Evolutionary conservation across 2,888 invertebrate genomes (phyloP).

Genomic region (Plebejus anna): DNA sequence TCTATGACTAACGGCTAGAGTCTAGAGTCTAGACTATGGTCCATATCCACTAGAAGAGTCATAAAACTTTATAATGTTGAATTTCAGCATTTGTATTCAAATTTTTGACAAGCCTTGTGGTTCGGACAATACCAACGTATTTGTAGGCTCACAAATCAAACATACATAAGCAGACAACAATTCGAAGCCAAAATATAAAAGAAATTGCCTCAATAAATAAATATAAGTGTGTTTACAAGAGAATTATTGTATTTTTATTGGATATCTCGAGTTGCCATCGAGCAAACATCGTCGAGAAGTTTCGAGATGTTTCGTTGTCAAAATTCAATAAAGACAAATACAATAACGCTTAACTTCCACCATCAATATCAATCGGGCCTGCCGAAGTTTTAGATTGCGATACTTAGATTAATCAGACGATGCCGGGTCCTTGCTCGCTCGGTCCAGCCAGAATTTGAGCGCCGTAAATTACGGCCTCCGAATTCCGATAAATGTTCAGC

Average conservation of each 20-base stretch:
- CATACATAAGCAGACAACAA: background rate
- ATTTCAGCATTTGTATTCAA: too few species aligned
- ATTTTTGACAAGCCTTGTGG: too few species aligned
- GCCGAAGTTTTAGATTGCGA: background rate
- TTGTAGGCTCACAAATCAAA: background rate
- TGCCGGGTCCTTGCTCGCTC: background rate
- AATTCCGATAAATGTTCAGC: background rate
- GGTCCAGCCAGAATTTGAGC: background rate
- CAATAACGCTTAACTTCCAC: conserved; percentile 16
- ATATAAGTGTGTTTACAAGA: background rate
- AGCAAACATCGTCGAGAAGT: background rate
- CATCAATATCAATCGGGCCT: background rate
- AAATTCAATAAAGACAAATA: conserved; percentile 27
- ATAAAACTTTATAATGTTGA: too few species aligned
- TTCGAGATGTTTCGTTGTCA: conserved; percentile 18
- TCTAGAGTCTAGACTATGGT: too few species aligned
- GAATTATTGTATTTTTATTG: conserved; percentile 13
- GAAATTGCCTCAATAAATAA: background rate
- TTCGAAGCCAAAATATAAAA: background rate
- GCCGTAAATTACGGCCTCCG: background rate
- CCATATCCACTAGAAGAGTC: too few species aligned
- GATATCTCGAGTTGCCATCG: background rate
- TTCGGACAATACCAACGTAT: background rate
- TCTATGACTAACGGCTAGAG: too few species aligned
- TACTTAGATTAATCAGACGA: background rate